These are phyloP conservation scores for Nomada ferruginata DNA, from an alignment of 2,888 invertebrate genomes.

Conservation along the genomic window DNA sequence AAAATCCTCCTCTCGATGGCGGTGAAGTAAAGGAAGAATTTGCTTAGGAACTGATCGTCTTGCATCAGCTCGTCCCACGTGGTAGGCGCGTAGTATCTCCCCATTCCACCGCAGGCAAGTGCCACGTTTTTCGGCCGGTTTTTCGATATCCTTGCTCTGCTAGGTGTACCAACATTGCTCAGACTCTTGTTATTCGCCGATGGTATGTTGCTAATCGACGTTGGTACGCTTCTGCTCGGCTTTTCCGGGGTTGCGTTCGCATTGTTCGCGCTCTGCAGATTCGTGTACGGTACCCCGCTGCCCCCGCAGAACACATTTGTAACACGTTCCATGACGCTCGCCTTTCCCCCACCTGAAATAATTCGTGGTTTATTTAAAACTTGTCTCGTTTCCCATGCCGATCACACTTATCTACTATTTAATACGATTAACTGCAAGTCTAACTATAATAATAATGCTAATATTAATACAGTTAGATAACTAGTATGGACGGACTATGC, in stretches of 20 bases:
- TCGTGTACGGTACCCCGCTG: conserved; percentile 86
- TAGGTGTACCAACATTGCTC: conserved; percentile 71
- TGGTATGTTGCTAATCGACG: conserved; percentile 73
- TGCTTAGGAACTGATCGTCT: conserved; percentile 93
- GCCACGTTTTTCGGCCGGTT: conserved; percentile 74
- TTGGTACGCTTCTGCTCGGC: conserved; percentile 79
- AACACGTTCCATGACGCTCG: conserved; percentile 94
- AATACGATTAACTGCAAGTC: not conserved
- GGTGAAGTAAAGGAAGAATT: conserved; percentile 93
- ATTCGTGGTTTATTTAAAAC: conserved; percentile 17
- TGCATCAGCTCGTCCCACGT: conserved; percentile 91
- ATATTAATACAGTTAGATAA: not conserved
- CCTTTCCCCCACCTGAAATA: conserved; percentile 84
- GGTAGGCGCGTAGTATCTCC: conserved; percentile 74
- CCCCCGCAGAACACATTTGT: conserved; percentile 94
- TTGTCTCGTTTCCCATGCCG: not conserved
- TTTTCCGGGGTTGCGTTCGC: conserved; percentile 79
- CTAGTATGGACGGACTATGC: no score
- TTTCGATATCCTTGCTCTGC: conserved; percentile 73
- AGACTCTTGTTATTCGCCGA: conserved; percentile 78
- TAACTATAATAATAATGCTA: not conserved
- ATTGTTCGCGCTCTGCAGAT: conserved; percentile 79
- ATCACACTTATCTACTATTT: not conserved
- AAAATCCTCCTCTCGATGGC: conserved; percentile 91
- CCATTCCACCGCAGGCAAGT: conserved; percentile 76